Conservation (phyloP, 92 coral and sea anemone genomes). For the Epizoanthus illoricatus region DNA sequence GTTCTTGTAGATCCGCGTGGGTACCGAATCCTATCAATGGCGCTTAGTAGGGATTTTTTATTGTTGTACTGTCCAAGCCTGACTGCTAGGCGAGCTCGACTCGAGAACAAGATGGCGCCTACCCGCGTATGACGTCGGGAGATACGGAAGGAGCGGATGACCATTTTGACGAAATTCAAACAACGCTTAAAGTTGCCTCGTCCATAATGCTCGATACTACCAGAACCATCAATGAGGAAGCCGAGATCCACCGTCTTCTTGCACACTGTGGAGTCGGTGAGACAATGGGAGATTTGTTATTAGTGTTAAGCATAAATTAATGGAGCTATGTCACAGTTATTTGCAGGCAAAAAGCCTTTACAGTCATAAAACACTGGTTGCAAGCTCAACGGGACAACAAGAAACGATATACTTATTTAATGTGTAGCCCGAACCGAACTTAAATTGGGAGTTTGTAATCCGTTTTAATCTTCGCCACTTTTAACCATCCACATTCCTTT, state of each 20-base stretch:
- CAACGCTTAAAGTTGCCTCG: constrained; percentile 49
- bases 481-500: no score
- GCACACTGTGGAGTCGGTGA: constrained; percentile 43
- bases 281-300: no score
- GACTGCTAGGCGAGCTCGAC: constrained; percentile 10
- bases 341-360: no score
- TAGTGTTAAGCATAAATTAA: no score
- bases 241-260: constrained; percentile 46
- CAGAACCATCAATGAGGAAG: constrained; percentile 48
- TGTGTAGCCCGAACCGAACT: no score
- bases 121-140: constrained; percentile 27
- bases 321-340: no score
- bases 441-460: no score
- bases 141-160: constrained; percentile 32
- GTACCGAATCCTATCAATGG: constrained; percentile 30
- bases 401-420: no score
- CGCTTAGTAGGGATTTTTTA: background rate
- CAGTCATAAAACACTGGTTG: no score
- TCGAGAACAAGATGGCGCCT: constrained; percentile 39
- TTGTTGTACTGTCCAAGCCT: constrained; percentile 9
- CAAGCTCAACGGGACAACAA: no score
- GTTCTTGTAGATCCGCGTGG: constrained; percentile 39
- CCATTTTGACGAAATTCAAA: constrained; percentile 32
- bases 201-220: constrained; percentile 49
- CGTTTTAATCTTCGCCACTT: no score